Base-by-base conservation (phyloP, 2,888 invertebrate species). In the Papilio protenor region DNA sequence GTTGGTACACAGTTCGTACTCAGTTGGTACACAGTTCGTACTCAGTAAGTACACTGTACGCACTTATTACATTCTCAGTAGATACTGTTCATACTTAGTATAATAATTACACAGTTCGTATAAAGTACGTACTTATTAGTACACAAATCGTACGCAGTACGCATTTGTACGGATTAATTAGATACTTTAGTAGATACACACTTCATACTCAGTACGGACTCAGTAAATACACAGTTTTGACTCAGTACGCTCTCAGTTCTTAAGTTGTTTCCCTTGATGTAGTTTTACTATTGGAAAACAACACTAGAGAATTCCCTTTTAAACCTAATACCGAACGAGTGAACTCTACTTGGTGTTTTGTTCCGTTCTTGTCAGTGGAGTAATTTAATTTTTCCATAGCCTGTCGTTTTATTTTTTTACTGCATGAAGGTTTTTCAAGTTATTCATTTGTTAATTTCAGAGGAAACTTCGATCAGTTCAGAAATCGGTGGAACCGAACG, bases 391-490 rank as follows among this genome's bases (percentile, higher is more conserved):
- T 52, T 18, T 18, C 49, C 49, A 1, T 40, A 40, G 8, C 8
- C 40, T 8, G 1, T 40, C 40, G 40, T 16, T 40, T 47, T 47
- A 14, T 47, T 49, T 55, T n/a, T 55, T 55, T 55, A 1, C 23
- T 21, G 21, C 21, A 57, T 21, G 11, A 57, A 57, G 11, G 2
- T 21, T 57, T 59, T 23, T 59, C 23, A 59, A 59, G 1, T 47
- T 6, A 61, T 47, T n/a, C 6, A 16, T 71, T 71, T 71, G 59
- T 61, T 75, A 82, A 84, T 76, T 86, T 49, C 91, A 96, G 96
- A 95, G 97, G 82, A 97, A 97, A 88, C 94, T 97, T 71, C 95
- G 97, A 73, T 94, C 95, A 18, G 96, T 96, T 18, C 96, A 96
- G 82, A 92, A 95, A 80, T 95, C 95, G 1, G 91, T 90, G 0